phyloP scores from a whole-genome alignment of 2,113 vertebrate species.

The Lamprotornis superbus region DNA sequence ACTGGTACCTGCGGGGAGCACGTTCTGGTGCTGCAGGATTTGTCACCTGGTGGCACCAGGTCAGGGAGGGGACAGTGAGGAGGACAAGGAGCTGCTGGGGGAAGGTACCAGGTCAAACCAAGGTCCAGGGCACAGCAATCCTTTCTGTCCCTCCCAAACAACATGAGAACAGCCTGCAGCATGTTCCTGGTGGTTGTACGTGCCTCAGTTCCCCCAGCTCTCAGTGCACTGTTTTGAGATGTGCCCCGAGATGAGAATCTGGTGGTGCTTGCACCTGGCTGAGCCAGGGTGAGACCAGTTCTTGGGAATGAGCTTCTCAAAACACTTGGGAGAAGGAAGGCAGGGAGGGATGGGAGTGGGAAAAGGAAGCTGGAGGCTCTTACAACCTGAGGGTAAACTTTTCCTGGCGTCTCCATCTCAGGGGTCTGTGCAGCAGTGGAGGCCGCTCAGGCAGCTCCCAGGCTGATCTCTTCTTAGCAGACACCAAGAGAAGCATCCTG shows the following conservation, averaged over 20 bases:
- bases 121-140: not conserved
- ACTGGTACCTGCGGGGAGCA: not conserved
- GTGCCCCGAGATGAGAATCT: not conserved
- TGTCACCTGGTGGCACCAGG: not conserved
- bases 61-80: not conserved
- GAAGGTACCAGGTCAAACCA: not conserved
- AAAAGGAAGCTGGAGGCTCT: not conserved
- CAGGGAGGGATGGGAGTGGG: not conserved
- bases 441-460: not conserved
- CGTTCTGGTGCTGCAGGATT: not conserved
- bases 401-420: not conserved
- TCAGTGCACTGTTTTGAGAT: rapidly evolving
- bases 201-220: not conserved
- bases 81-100: not conserved
- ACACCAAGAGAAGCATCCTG: not conserved
- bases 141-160: not conserved
- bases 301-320: not conserved
- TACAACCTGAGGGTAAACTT: not conserved
- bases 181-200: rapidly evolving
- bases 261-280: not conserved
- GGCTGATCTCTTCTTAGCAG: not conserved
- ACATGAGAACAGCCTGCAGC: not conserved
- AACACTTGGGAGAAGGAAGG: not conserved
- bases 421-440: not conserved
- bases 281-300: not conserved